Evolutionary conservation across 2,113 vertebrate species (phyloP), one percentile per base, ranked within the genome.

Genomic region (Ameiurus melas): DNA sequence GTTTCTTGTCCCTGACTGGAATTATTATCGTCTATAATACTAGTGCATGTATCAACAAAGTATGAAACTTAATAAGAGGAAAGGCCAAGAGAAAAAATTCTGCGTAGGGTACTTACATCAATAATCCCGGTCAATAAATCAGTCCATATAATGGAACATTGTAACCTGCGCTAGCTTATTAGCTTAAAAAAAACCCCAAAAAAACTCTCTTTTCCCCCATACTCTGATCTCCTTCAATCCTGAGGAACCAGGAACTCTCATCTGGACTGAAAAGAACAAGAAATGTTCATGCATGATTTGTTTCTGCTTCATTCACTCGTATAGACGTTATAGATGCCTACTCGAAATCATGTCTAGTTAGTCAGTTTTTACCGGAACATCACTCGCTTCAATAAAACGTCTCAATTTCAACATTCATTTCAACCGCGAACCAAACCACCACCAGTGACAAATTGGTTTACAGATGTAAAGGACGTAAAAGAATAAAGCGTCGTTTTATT

Each of bases 41-140:
- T 13, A 77, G 83, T 30, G 4, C 64, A 70, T 84, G 60, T 51
- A 77, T 60, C 73, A 27, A 86, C 12, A 86, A 85, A 68, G 82
- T 71, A 36, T 27, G 84, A 58, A 55, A 51, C 36, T 20, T 66
- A 84, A 84, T 64, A 66, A 66, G 60, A 66, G 25, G 6, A 3
- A 84, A 68, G 27, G 60, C 43, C 43, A 85, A 55, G 13, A 33
- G 47, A 85, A 53, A 70, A 62, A 20, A 33, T 25, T n/a, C 27
- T 33, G n/a, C 83, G 70, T 70, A 53, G 51, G 43, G 62, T 51
- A 68, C 83, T 85, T 71, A 86, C 70, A 86, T 73, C 73, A 64
- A 64, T 79, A 12, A 86, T 73, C 36, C 17, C 6, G 58, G 14
- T 64, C 73, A 47, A 51, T 78, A 62, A 86, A 86, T 79, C 85